These are phyloP conservation scores for Leptopterna dolabrata DNA, from an alignment of 2,888 invertebrate species.

Conservation along the genomic window DNA sequence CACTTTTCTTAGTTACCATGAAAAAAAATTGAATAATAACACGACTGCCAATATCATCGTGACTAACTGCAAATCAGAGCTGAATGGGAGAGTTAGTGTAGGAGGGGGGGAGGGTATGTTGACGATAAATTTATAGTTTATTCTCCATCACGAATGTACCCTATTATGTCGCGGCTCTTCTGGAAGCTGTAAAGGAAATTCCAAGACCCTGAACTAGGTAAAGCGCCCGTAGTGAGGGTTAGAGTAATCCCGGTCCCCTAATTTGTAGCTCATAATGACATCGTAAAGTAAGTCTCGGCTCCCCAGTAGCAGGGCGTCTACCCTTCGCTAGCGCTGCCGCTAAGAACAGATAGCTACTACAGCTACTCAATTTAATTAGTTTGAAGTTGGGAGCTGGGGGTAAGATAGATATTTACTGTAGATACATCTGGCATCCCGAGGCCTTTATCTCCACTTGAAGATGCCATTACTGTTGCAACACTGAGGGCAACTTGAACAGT, in stretches of 20 bases:
- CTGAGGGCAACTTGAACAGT: background rate
- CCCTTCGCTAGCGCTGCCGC: background rate
- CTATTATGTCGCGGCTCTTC: background rate
- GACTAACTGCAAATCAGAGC: too few species aligned
- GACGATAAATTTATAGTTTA: background rate
- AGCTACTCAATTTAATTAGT: conserved; percentile 3
- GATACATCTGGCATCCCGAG: background rate
- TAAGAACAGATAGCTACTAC: background rate
- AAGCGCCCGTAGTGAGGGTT: background rate
- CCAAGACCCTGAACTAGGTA: background rate
- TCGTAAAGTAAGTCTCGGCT: conserved; percentile 21
- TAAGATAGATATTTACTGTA: background rate
- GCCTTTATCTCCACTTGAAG: background rate
- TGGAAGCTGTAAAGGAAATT: background rate
- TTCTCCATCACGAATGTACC: background rate
- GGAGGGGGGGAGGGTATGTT: background rate
- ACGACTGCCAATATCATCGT: too few species aligned
- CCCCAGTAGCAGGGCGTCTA: background rate
- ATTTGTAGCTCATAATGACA: conserved; percentile 40
- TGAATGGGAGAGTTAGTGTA: too few species aligned
- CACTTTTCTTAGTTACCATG: too few species aligned
- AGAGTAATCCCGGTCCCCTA: conserved; percentile 32
- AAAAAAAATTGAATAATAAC: too few species aligned
- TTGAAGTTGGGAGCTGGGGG: background rate
- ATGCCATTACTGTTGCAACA: background rate